A percentile compares a stretch with the other conserved stretches of the same genome.
These are phyloP conservation scores for Rutpela maculata DNA, from an alignment of 2,888 invertebrate species.

Conservation along the genomic window DNA sequence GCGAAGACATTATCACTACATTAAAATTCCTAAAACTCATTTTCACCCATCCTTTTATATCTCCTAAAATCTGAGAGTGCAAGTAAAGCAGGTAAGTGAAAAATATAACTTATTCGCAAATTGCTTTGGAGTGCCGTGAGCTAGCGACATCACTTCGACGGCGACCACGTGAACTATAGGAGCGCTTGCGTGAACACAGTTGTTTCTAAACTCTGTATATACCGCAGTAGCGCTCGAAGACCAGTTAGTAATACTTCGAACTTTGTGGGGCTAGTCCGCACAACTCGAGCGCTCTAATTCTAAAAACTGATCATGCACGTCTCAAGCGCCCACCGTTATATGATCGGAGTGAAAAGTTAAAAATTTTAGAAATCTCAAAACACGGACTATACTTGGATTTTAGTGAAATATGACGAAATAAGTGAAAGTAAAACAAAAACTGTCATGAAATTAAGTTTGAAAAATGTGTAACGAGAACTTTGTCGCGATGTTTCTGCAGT, in stretches of 20 bases:
- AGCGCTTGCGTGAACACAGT: slow-evolving; percentile 44
- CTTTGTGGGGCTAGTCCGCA: slow-evolving; percentile 53
- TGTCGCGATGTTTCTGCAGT: slow-evolving; percentile 75
- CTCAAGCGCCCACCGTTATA: slow-evolving; percentile 49
- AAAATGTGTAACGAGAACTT: slow-evolving; percentile 70
- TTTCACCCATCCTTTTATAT: slow-evolving; percentile 51
- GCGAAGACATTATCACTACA: slow-evolving; percentile 48
- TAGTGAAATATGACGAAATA: slow-evolving; percentile 38
- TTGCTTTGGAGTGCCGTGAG: slow-evolving; percentile 40
- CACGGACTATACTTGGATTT: slow-evolving; percentile 11
- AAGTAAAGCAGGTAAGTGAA: slow-evolving; percentile 53
- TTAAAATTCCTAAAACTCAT: slow-evolving; percentile 53
- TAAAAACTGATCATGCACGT: slow-evolving; percentile 32
- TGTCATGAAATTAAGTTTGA: slow-evolving; percentile 42
- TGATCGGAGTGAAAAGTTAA: slow-evolving; percentile 36
- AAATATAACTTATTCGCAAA: slow-evolving; percentile 45
- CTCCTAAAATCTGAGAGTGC: slow-evolving; percentile 49
- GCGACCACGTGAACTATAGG: slow-evolving; percentile 29
- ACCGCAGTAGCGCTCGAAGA: slow-evolving; percentile 67
- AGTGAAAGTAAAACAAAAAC: slow-evolving; percentile 42
- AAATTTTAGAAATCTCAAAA: slow-evolving; percentile 11
- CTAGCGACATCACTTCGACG: slow-evolving; percentile 31
- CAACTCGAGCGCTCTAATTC: slow-evolving; percentile 35
- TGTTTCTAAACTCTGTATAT: slow-evolving; percentile 54
- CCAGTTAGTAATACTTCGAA: slow-evolving; percentile 68